Base-by-base conservation (phyloP, 2,797 vertebrate genomes). In the Coranthus polyacanthus region DNA sequence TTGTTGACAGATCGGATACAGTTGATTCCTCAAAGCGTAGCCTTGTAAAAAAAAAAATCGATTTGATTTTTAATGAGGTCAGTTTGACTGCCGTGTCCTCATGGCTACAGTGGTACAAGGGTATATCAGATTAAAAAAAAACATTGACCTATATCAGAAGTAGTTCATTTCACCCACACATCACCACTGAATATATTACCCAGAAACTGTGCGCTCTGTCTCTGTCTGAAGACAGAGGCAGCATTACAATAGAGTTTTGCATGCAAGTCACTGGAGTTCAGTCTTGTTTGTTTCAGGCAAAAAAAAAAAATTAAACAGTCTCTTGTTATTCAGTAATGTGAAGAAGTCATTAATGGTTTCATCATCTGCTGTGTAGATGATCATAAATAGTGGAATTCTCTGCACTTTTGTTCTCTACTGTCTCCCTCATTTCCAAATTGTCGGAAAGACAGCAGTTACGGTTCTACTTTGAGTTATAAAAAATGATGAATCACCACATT, bases 281-380 rank as follows among this genome's bases (percentile, higher is more conserved):
- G 20, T 45, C 7, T 13, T 17, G n/a, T 50, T 50, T 58, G 13
- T 57, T 68, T 54, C 12, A 37, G 16, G 12, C 17, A 5, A 34
- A 36, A 4, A 51, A 39, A n/a, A 10, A 18, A n/a, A 58, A n/a
- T 52, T 13, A 21, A 59, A 8, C 2, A 38, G 26, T 34, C 24
- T n/a, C n/a, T n/a, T n/a, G n/a, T n/a, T n/a, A 13, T 13, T 41
- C 20, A n/a, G 41, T 46, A 52, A 39, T 68, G 39, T 36, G n/a
- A 1, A 43, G 22, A 62, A 21, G 12, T 11, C 43, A 21, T 22
- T 20, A 20, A 18, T 50, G 22, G 24, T 50, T 72, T 59, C 26
- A 55, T 61, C 50, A 29, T 24, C 5, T 44, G 37, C 12, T 49
- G 42, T 43, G 67, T 15, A 41, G 51, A 60, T 44, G 18, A 26